Evolutionary conservation across 2,888 invertebrate species (phyloP), one percentile per base, ranked within the genome.

Genomic region (Pomacea canaliculata): DNA sequence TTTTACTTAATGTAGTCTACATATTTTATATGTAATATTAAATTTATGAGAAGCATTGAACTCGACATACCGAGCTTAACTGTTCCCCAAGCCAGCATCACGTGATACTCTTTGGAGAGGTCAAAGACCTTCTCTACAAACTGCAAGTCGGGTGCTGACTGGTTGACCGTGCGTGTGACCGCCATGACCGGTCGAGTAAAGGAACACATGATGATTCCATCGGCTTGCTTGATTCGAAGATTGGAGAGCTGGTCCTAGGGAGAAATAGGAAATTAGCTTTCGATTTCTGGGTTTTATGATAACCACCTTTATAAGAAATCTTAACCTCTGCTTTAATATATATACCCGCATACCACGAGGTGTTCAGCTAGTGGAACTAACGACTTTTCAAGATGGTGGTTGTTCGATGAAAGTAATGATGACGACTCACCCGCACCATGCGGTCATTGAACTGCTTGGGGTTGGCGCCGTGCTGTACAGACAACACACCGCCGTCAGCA

Each of bases 401-500:
- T 37, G 37, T 37, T 5, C 37, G 37, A 37, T 37, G 37, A 37
- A 37, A 37, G 37, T 5, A 37, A 37, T 5, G 37, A 5, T 37
- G 18, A 60, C 10, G 10, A 70, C 78, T 49, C 78, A 84, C 84
- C 71, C 78, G 80, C 0, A 74, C 70, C 19, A 81, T 76, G 23
- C 83, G 70, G 19, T 82, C 80, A 73, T 83, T 83, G 69, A 77
- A 76, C 4, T 75, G 73, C 10, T 46, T 72, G 16, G 82, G 82
- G 77, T 83, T 84, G 70, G 79, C 82, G 7, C 84, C 83, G 62
- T 82, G 77, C 69, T 83, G 83, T 16, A 84, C 77, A 19, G 78
- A 78, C 16, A 74, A 27, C 10, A 51, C 51, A 0, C 66, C 70
- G 27, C 74, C 63, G 2, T 72, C 76, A 3, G 78, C 71, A 0